Evolutionary conservation across 2,888 invertebrate genomes (phyloP).

Genomic region (Ochropacha duplaris): DNA sequence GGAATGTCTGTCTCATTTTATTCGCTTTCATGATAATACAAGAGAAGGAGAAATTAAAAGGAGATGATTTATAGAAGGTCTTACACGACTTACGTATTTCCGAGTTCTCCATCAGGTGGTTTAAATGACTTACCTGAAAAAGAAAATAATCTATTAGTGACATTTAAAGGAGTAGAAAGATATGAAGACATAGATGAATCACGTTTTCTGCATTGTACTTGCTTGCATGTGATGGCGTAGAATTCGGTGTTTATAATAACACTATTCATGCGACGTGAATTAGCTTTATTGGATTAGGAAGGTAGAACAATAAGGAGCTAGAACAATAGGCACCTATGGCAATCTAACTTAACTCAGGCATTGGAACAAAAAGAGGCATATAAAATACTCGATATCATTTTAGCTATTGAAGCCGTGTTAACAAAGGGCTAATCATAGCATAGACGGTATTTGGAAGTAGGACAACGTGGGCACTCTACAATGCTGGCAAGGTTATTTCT

Average conservation of each 20-base stretch:
- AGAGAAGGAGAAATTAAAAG: conserved; percentile 2
- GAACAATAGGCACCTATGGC: conserved; percentile 42
- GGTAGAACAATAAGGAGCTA: conserved; percentile 38
- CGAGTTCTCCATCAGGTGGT: neutral
- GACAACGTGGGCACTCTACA: conserved; percentile 52
- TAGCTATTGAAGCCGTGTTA: conserved; percentile 36
- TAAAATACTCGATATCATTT: conserved; percentile 30
- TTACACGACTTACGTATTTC: neutral
- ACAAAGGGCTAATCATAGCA: conserved; percentile 56
- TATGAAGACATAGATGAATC: neutral
- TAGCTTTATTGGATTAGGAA: conserved; percentile 24
- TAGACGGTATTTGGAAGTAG: conserved; percentile 33
- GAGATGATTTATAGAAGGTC: neutral
- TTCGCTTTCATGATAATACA: conserved; percentile 6
- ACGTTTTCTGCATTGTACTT: neutral
- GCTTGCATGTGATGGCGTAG: neutral
- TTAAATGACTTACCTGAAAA: conserved; percentile 35
- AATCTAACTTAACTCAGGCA: conserved; percentile 23
- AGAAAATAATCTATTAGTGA: conserved; percentile 11
- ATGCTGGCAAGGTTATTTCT: conserved; percentile 49
- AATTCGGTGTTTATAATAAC: conserved; percentile 21
- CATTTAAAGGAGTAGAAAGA: neutral
- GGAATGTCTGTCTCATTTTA: conserved; percentile 16
- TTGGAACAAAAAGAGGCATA: neutral
- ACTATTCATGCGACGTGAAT: conserved; percentile 34